A percentile compares a stretch with the other conserved stretches of the same genome.
Evolutionary conservation across 1,140 invertebrate species (phyloP).

Genomic region (Spodoptera frugiperda): DNA sequence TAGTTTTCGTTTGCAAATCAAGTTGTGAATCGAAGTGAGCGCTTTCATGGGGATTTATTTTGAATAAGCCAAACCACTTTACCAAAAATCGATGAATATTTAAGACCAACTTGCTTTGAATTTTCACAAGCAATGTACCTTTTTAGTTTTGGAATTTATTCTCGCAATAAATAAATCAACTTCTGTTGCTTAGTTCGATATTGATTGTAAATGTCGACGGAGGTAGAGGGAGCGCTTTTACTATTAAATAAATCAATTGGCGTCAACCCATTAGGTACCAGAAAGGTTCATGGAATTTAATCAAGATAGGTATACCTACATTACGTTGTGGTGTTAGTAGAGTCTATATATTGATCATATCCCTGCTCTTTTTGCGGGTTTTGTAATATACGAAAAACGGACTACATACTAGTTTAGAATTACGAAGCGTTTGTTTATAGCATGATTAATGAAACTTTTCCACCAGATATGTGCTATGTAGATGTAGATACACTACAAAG

Average conservation of each 20-base stretch:
- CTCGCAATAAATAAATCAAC: constrained; percentile 25
- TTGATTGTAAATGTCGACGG: not conserved
- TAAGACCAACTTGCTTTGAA: constrained; percentile 12
- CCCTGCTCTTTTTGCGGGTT: too few species aligned
- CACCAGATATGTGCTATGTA: too few species aligned
- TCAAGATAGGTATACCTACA: too few species aligned
- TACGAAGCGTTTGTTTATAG: too few species aligned
- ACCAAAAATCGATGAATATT: constrained; percentile 31
- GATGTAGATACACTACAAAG: too few species aligned
- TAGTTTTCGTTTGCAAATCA: constrained; percentile 43
- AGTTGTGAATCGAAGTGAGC: constrained; percentile 18
- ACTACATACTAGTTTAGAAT: too few species aligned
- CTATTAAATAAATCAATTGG: constrained; percentile 4
- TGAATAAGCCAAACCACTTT: not conserved
- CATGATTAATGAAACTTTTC: too few species aligned
- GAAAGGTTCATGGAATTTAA: too few species aligned
- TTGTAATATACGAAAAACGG: too few species aligned
- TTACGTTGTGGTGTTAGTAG: too few species aligned
- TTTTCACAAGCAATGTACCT: not conserved
- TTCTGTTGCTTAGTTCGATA: constrained; percentile 1
- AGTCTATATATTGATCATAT: too few species aligned
- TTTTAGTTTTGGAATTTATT: constrained; percentile 12
- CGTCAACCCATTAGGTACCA: not conserved
- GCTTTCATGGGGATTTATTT: constrained; percentile 21
- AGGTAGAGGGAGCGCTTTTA: not conserved